Base-by-base conservation (phyloP, 2,113 vertebrate species). In the Galeopterus variegatus region DNA sequence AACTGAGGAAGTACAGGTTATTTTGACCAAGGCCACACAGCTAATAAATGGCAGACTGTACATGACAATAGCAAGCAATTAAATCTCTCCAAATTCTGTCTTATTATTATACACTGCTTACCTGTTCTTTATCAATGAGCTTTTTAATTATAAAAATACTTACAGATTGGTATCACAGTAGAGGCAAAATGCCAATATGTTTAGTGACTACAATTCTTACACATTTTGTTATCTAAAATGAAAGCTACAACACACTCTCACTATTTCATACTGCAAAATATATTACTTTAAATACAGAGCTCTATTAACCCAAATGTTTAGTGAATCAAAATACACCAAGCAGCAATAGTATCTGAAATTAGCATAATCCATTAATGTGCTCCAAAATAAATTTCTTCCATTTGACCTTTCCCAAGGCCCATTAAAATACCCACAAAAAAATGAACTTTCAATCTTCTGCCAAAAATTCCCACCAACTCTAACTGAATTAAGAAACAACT, bases 401-500 rank as follows among this genome's bases (percentile, higher is more conserved):
- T 26, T 28, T 86, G 19, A 75, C 31, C 65, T 86, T 84, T 94
- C 67, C 24, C 14, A 96, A 92, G n/a, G 31, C 0, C 41, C 26
- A 60, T 52, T 69, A 90, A 93, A 87, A 90, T 11, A 33, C 24
- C 2, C 4, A 75, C 17, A 79, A 52, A 11, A 94, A 88, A 92
- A 86, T 21, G 26, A 93, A 73, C 62, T 28, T 86, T 87, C 15
- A 17, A 54, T 70, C 12, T n/a, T 73, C 65, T 48, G 80, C 12
- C 45, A 72, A 88, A 90, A 90, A 75, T 54, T 62, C 23, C 24
- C 33, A 64, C 41, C 33, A 41, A 56, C 45, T 94, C 21, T 33
- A 83, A 77, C 13, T 93, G 24, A 94, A 91, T 77, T n/a, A 96
- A 88, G 85, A 80, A 41, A 82, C 19, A 2, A 58, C 21, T 14